Conservation (phyloP, 2,113 vertebrate genomes). For the Pelobates fuscus region DNA sequence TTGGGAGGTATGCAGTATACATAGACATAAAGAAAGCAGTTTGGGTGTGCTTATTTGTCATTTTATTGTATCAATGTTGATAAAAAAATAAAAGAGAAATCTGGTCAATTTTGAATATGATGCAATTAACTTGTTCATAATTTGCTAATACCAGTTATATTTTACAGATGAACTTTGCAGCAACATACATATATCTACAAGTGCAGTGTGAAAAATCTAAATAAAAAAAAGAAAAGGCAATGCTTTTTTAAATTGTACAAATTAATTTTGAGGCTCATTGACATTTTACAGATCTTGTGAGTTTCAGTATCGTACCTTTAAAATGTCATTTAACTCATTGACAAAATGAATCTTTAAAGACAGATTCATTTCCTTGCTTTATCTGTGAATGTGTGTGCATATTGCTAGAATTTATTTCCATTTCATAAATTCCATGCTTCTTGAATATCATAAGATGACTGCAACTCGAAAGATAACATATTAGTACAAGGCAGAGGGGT, state of each 20-base stretch:
- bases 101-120: no score
- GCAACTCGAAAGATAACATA: conserved; percentile 4
- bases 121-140: no score
- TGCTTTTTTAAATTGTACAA: conserved; percentile 15
- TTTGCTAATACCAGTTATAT: no score
- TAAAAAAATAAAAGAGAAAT: no score
- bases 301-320: neutral
- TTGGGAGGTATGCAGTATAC: no score
- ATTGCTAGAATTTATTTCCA: conserved; percentile 14
- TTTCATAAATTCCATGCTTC: conserved; percentile 1
- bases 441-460: neutral
- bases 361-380: neutral
- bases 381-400: conserved; percentile 1
- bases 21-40: no score
- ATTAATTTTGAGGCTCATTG: conserved; percentile 28
- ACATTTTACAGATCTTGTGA: conserved; percentile 18
- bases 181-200: no score
- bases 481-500: neutral
- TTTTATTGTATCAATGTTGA: no score
- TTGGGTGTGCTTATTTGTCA: no score
- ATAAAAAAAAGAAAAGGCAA: neutral
- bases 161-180: no score
- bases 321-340: conserved; percentile 15
- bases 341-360: conserved; percentile 16
- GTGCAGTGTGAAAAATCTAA: neutral